A percentile compares a stretch with the other conserved stretches of the same genome.
phyloP scores from a whole-genome alignment of 2,113 vertebrate species.

The Vulpes lagopus region DNA sequence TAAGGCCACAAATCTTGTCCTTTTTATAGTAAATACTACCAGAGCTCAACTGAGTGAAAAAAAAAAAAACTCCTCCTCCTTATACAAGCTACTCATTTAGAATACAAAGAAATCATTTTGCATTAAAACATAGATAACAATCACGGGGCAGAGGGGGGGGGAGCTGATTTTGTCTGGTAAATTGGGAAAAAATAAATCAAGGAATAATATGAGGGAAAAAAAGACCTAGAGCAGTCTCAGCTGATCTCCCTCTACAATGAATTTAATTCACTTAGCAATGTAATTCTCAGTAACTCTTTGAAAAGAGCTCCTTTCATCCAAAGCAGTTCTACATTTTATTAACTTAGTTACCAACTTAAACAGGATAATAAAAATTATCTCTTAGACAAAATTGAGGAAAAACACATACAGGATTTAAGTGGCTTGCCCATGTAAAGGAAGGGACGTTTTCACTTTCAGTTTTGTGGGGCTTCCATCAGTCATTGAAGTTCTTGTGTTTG shows the following conservation, averaged over 20 bases:
- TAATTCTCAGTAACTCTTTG: conserved; percentile 63
- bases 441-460: not conserved
- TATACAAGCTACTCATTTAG: conserved; percentile 11
- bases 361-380: conserved; percentile 40
- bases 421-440: not conserved
- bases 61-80: not conserved
- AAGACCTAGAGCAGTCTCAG: conserved; percentile 57
- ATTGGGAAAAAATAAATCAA: conserved; percentile 66
- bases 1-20: conserved; percentile 41
- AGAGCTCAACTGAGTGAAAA: not conserved
- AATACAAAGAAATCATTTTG: conserved; percentile 62
- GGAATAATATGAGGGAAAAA: conserved; percentile 42
- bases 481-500: not conserved
- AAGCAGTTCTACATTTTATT: conserved; percentile 49
- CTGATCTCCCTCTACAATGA: conserved; percentile 21
- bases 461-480: not conserved
- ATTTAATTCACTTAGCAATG: conserved; percentile 60
- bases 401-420: conserved; percentile 36
- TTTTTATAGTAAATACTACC: conserved; percentile 22
- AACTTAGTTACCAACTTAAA: conserved; percentile 43
- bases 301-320: conserved; percentile 60
- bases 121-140: conserved; percentile 52
- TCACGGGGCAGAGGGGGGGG: no score
- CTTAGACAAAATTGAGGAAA: conserved; percentile 32
- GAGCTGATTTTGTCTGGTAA: conserved; percentile 38